Conservation (phyloP, 2,113 vertebrate genomes). For the Brachyhypopomus gauderio region DNA sequence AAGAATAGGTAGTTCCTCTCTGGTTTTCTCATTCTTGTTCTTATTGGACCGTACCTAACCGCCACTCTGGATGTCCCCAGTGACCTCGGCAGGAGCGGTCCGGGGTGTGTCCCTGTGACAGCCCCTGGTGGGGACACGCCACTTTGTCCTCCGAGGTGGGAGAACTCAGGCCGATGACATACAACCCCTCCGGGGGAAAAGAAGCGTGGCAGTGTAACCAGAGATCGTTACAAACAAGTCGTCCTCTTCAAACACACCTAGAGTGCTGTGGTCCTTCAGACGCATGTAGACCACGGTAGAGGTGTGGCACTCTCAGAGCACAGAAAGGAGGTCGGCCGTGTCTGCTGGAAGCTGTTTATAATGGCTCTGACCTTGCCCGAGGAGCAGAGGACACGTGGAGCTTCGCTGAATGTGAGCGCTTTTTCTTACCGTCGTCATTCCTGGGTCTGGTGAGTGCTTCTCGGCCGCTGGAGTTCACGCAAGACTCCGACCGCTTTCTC, state of each 20-base stretch:
- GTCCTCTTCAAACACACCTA: slow-evolving; percentile 1
- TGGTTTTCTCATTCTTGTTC: neutral
- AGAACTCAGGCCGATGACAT: slow-evolving; percentile 45
- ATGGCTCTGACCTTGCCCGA: slow-evolving; percentile 42
- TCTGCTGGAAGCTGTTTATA: slow-evolving; percentile 27
- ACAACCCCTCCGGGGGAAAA: slow-evolving; percentile 45
- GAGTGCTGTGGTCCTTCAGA: slow-evolving; percentile 9
- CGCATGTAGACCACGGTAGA: slow-evolving; percentile 12
- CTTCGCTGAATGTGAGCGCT: slow-evolving; percentile 24
- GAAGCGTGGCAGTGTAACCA: slow-evolving; percentile 50
- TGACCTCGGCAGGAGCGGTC: slow-evolving; percentile 21
- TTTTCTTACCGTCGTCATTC: slow-evolving; percentile 54
- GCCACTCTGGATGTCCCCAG: slow-evolving; percentile 30
- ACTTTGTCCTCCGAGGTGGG: slow-evolving; percentile 30
- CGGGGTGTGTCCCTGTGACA: neutral
- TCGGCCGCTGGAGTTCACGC: neutral
- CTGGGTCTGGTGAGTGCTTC: slow-evolving; percentile 57
- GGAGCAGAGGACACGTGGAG: slow-evolving; percentile 19
- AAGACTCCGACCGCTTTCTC: neutral
- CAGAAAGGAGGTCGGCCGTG: neutral
- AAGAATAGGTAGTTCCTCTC: neutral
- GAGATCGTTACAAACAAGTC: slow-evolving; percentile 38
- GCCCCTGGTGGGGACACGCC: neutral
- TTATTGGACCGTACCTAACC: neutral
- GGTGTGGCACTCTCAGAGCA: slow-evolving; percentile 31